Base-by-base conservation (phyloP, 1,140 invertebrate genomes). In the Drosophila nannoptera region DNA sequence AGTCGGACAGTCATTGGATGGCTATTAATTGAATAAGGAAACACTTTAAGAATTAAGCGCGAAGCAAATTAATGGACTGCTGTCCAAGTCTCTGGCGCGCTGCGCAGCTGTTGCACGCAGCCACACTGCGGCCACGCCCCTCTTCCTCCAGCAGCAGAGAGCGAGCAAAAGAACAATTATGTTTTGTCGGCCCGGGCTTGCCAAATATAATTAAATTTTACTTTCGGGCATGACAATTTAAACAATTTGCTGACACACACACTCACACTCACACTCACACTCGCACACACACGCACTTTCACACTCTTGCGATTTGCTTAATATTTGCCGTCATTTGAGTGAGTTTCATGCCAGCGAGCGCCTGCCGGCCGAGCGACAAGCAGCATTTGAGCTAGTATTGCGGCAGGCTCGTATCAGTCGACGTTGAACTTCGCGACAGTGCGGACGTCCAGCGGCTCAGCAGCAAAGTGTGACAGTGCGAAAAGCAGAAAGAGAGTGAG, bases 371-470 rank as follows among this genome's bases (percentile, higher is more conserved):
- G n/a, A 22, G 40, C 61, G 38, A 52, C 54, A 35, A 43, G 49
- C 62, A 63, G 60, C 61, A 52, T 58, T 64, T 73, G 62, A 62
- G 56, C 65, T 53, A 50, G 50, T 65, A 58, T 43, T 61, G 49
- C 55, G 61, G 58, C 33, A 29, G 16, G 29, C 64, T 68, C 67
- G 58, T 62, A 63, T 81, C 77, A 88, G 86, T 88, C 72, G 59
- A 73, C 70, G 69, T 68, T 75, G 70, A 76, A 82, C 77, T 73
- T 73, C 78, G 70, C 66, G 73, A 73, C 70, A 70, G 71, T 72
- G 66, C 74, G 70, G 67, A 81, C 78, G 77, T 69, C 64, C 22
- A 64, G 48, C 56, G 32, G 33, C 36, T 45, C 54, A 40, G 48
- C 54, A 40, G 48, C 31, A 12, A 33, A 16, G 12, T 62, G 43